Percentiles rank a stretch among this genome's conserved stretches.
Evolutionary conservation across 2,113 vertebrate genomes (phyloP).

Genomic region (Lanius ludovicianus): DNA sequence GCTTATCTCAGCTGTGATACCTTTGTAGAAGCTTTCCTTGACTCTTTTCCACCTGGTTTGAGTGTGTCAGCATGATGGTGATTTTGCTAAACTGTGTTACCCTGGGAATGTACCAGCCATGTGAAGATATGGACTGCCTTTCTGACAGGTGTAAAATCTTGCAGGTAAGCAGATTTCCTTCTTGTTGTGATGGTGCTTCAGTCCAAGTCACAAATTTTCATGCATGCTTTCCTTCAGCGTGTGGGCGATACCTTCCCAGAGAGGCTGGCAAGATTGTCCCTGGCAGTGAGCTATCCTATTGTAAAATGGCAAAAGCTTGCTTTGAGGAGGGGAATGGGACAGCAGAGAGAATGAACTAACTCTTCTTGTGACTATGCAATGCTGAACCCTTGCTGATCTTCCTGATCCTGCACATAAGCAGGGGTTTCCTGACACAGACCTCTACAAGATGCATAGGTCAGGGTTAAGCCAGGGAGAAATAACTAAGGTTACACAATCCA

Average conservation of each 20-base stretch:
- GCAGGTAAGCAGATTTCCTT: slow-evolving; percentile 80
- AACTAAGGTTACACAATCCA: neutral
- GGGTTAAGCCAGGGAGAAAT: neutral
- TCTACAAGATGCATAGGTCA: neutral
- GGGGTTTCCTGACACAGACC: neutral
- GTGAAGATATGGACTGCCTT: slow-evolving; percentile 95
- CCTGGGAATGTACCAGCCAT: slow-evolving; percentile 97
- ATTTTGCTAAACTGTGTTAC: slow-evolving; percentile 97
- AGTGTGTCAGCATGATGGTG: slow-evolving; percentile 95
- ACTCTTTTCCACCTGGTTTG: slow-evolving; percentile 89
- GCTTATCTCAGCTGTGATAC: neutral
- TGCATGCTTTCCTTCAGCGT: neutral
- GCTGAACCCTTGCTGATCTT: neutral
- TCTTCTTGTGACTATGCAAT: neutral
- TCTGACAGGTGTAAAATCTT: slow-evolving; percentile 93
- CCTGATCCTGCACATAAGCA: neutral
- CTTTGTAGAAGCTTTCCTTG: slow-evolving; percentile 73
- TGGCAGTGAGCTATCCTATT: neutral
- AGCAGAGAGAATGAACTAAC: neutral
- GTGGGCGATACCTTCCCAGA: neutral
- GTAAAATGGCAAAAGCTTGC: neutral
- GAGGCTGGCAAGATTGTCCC: neutral
- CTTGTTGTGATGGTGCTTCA: neutral
- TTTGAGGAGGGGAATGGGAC: neutral
- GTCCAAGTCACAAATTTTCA: neutral